Evolutionary conservation across 2,888 invertebrate species (phyloP), one percentile per base, ranked within the genome.

Genomic region (Aethes cnicana): DNA sequence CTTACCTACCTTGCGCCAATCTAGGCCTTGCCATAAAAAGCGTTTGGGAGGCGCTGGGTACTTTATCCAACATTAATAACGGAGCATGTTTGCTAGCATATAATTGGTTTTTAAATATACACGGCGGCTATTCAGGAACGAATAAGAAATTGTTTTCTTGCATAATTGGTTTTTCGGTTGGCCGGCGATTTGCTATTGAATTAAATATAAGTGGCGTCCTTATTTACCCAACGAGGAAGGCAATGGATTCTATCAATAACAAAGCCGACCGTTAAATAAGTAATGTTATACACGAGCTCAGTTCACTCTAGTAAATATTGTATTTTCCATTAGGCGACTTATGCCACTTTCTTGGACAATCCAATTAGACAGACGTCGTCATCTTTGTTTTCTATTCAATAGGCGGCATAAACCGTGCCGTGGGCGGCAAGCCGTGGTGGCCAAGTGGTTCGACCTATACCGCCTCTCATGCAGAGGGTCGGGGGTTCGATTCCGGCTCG

Each of bases 1-100:
- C n/a, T n/a, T n/a, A n/a, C n/a, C n/a, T n/a, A n/a, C 49, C 43
- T 43, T 43, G 30, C 50, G 57, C 56, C 56, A 62, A 62, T 59
- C 57, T 60, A 55, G 58, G 57, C 42, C 23, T 53, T 52, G 69
- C 64, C 59, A 64, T 75, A 76, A 77, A 76, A 67, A 69, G 62
- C 57, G 56, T 64, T 21, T 18, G 49, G 59, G 65, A 66, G 63
- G 58, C 58, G 48, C 57, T 65, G 72, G 23, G 33, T 77, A 81
- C 83, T 76, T 77, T n/a, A n/a, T n/a, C n/a, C n/a, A 82, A 79
- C 69, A 79, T 84, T 83, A 83, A 84, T 83, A 78, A 77, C 76
- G 77, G 62, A 81, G 64, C 66, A 69, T 61, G 66, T 57, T 48
- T 55, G 57, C 58, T 26, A 56, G 58, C 54, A 65, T 61, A 62